Base-by-base conservation (phyloP, 2,113 vertebrate genomes). In the Proteles cristata region DNA sequence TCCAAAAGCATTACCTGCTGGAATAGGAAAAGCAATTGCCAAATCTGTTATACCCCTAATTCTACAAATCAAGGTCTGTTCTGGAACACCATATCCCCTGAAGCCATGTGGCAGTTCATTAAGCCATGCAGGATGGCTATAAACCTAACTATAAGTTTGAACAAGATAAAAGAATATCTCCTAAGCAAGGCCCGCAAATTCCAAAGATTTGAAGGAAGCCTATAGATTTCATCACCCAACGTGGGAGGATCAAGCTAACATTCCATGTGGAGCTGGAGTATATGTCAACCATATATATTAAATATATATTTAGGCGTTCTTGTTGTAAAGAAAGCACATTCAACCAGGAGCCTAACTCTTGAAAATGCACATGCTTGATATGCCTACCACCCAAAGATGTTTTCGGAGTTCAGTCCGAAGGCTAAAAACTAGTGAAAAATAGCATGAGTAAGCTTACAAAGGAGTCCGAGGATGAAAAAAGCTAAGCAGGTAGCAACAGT, bases 151-250 rank as follows among this genome's bases (percentile, higher is more conserved):
- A 8, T 45, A 96, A 95, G 71, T 97, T 5, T 96, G 31, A 95
- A 69, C 2, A 89, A 96, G 58, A 50, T 33, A 10, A 31, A 53
- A 94, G 26, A 89, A 16, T 79, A 84, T 50, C 12, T 15, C 26
- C 39, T 21, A 5, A 7, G 23, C 33, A 77, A 84, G n/a, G n/a
- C 48, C 58, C n/a, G 68, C 61, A 69, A 39, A 76, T 43, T 90
- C 33, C 66, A 95, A 85, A 96, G 55, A 84, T 71, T 81, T 94
- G 92, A 83, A 79, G 74, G 82, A 97, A 88, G 15, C 39, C 50
- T 92, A 33, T 31, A 90, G 23, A 63, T 69, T 45, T 95, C 61
- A 76, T 15, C n/a, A 96, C 43, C 17, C 48, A 73, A 63, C 63
- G 19, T 87, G 43, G 21, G 11, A 93, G 35, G 66, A 48, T 87